Conservation (phyloP, 2,113 vertebrate genomes). For the Typhlomys cinereus region DNA sequence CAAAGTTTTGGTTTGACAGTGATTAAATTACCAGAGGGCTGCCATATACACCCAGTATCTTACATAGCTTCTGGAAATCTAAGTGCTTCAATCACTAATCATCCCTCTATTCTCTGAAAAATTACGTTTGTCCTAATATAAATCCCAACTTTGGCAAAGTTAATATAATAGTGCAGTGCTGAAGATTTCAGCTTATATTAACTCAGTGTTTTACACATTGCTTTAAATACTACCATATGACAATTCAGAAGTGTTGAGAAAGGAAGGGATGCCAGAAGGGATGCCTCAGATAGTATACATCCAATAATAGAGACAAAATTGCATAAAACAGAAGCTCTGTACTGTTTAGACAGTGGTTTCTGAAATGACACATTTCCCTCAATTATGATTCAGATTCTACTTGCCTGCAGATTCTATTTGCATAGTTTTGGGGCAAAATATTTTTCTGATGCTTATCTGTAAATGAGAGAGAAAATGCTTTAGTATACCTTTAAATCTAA, state of each 20-base stretch:
- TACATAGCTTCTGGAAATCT: too few species aligned
- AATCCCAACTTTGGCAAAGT: neutral
- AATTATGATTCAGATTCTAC: neutral
- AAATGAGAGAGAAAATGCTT: neutral
- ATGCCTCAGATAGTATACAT: neutral
- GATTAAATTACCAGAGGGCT: too few species aligned
- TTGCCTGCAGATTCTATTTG: neutral
- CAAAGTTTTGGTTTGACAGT: too few species aligned
- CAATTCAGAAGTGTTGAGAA: neutral
- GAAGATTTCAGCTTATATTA: neutral
- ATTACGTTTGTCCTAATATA: neutral
- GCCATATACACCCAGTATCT: too few species aligned
- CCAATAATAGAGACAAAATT: neutral
- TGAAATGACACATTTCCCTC: neutral
- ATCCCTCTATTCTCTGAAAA: neutral
- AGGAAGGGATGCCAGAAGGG: neutral
- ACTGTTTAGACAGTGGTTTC: neutral
- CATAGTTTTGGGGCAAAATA: neutral
- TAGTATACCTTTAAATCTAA: neutral
- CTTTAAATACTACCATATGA: neutral
- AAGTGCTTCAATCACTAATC: too few species aligned
- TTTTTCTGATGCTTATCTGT: neutral
- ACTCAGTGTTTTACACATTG: neutral
- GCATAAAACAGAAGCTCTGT: neutral
- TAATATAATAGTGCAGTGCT: neutral